A percentile compares a stretch with the other conserved stretches of the same genome.
phyloP scores from a whole-genome alignment of 2,888 invertebrate genomes.

The Phymatocera aterrima region DNA sequence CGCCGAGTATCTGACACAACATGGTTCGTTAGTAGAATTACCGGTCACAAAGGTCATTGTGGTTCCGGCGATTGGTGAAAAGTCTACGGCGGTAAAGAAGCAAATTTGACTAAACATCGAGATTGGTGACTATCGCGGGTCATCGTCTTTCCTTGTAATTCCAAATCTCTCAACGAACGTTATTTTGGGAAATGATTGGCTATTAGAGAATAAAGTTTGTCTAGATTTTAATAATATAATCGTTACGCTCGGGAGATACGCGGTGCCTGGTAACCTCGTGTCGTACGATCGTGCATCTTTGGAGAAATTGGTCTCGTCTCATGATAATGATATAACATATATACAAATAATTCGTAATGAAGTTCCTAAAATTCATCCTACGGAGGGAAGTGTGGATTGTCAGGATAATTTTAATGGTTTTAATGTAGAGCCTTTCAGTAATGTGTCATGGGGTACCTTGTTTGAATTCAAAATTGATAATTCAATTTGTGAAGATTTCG shows the following conservation, averaged over 20 bases:
- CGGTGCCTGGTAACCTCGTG: neutral
- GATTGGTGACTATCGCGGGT: conserved; percentile 37
- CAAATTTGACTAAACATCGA: conserved; percentile 48
- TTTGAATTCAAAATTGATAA: no score
- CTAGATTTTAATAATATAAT: conserved; percentile 36
- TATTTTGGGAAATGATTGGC: conserved; percentile 50
- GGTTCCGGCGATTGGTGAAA: conserved; percentile 48
- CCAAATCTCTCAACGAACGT: conserved; percentile 44
- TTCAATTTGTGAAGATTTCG: no score
- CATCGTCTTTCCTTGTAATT: conserved; percentile 42
- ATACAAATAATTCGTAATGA: conserved; percentile 33
- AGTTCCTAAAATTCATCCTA: neutral
- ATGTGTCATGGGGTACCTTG: neutral
- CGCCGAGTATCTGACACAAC: conserved; percentile 41
- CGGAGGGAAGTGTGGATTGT: neutral
- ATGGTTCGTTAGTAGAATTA: conserved; percentile 46
- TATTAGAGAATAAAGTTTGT: conserved; percentile 35
- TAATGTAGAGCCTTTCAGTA: no score
- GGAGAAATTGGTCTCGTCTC: conserved; percentile 4
- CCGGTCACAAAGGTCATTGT: conserved; percentile 50
- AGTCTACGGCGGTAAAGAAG: conserved; percentile 43
- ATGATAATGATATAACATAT: conserved; percentile 25
- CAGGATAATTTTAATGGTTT: no score
- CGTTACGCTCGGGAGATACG: neutral
- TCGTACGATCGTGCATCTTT: neutral